Base-by-base conservation (phyloP, 2,113 vertebrate genomes). In the Amblyopsis rosae region DNA sequence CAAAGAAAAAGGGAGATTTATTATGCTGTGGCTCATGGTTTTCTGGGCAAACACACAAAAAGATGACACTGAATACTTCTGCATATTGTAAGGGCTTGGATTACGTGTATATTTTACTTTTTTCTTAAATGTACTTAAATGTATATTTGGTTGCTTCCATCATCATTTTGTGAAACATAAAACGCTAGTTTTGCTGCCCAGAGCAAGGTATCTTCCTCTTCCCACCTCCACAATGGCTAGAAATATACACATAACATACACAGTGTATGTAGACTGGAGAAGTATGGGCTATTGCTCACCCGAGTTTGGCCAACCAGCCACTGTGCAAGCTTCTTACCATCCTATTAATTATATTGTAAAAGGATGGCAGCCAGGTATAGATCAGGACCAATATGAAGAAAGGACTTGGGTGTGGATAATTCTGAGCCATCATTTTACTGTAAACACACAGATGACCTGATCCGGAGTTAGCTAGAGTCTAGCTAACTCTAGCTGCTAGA, bases 61-160 rank as follows among this genome's bases (percentile, higher is more conserved):
- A 77, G 67, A 71, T n/a, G 58, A 5, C 6, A 41, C 35, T 41
- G 7, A 41, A 41, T 82, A 82, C 73, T 85, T 83, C 72, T 83
- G 57, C 48, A 60, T 26, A 26, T 26, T 3, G 2, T 26, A 9
- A 16, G 54, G 75, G 35, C 48, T 10, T 12, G 45, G 75, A 79
- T 77, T 76, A 68, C 60, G 55, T 65, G 49, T 66, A 62, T 5
- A 17, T 16, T 15, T 56, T 51, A 67, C 67, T 35, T 55, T n/a
- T 12, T 50, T 50, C 13, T 1, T 9, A 11, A 59, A 83, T 41
- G 35, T 74, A 68, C 19, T n/a, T n/a, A n/a, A n/a, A n/a, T n/a
- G n/a, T n/a, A n/a, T 55, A 17, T 63, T 15, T 2, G 15, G 61
- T 72, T 58, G 62, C 19, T 55, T 41, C 35, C 35, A 41, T 41